These are phyloP conservation scores for Tetrax tetrax DNA, from an alignment of 2,113 vertebrate species.

Conservation along the genomic window DNA sequence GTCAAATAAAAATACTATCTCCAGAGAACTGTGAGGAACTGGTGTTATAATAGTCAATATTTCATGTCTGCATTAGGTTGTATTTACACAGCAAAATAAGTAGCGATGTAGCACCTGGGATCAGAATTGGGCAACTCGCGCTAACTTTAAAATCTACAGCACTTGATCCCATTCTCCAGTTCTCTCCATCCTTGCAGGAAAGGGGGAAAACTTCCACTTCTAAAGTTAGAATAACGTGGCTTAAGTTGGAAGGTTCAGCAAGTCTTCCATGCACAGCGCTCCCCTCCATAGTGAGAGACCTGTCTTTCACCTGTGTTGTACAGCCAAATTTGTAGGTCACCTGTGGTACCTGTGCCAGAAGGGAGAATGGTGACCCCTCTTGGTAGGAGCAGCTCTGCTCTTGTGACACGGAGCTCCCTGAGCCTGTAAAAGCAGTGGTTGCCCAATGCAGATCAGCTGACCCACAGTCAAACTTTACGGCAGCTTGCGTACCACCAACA, in stretches of 20 bases:
- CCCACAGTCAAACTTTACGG: not conserved
- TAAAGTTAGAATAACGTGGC: not conserved
- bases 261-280: not conserved
- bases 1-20: not conserved
- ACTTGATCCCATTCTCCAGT: not conserved
- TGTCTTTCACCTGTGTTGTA: not conserved
- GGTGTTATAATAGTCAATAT: not conserved
- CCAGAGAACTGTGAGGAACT: not conserved
- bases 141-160: not conserved
- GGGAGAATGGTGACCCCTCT: not conserved
- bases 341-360: not conserved
- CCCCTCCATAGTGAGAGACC: rapidly evolving
- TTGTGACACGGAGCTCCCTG: not conserved
- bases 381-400: not conserved
- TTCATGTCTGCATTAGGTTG: not conserved
- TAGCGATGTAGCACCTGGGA: not conserved
- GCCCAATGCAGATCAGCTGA: not conserved
- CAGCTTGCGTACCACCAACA: not conserved
- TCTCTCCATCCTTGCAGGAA: not conserved
- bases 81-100: not conserved
- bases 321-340: not conserved
- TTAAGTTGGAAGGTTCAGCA: not conserved
- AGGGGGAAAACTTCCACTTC: not conserved
- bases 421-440: not conserved
- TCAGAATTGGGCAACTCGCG: not conserved